Evolutionary conservation across 2,888 invertebrate species (phyloP), one percentile per base, ranked within the genome.

Genomic region (Dioctria rufipes): DNA sequence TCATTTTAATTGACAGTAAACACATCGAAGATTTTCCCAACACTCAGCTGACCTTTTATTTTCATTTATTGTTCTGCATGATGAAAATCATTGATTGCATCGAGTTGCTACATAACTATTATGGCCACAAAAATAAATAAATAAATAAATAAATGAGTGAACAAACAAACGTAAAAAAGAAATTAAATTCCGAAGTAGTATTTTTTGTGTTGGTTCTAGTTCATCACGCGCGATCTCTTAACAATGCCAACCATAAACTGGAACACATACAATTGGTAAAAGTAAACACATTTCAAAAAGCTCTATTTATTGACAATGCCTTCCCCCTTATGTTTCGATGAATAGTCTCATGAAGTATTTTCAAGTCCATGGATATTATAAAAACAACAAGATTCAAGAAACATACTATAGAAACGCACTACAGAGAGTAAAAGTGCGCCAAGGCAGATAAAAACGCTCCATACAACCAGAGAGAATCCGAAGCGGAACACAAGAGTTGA

Each of bases 241-340:
- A 25, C 42, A 42, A 67, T 25, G 9, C 67, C 42, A 67, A 46
- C 49, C 25, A 67, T 67, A 43, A 43, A 67, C 42, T 67, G 67
- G 13, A 2, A 46, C 46, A 46, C 43, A 42, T 13, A 46, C 40
- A 67, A 67, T 67, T 67, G 4, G 25, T 43, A 67, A 25, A 67
- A 46, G 46, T 67, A 67, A 46, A 67, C 67, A 67, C 46, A 67
- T 67, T 67, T 67, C 46, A 25, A 67, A 67, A 67, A 67, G 46
- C 43, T 46, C 43, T 13, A n/a, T 66, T 66, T 66, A 66, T 66
- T 66, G 66, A 42, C 66, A 46, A 46, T 46, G 46, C 46, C 46
- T 1, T 8, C 46, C 5, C 46, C 46, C 5, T 8, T 8, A 1
- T 46, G 46, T 46, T 46, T 46, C 46, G 46, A 8, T 8, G 46